phyloP scores from a whole-genome alignment of 2,113 vertebrate genomes.

The Datnioides undecimradiatus region DNA sequence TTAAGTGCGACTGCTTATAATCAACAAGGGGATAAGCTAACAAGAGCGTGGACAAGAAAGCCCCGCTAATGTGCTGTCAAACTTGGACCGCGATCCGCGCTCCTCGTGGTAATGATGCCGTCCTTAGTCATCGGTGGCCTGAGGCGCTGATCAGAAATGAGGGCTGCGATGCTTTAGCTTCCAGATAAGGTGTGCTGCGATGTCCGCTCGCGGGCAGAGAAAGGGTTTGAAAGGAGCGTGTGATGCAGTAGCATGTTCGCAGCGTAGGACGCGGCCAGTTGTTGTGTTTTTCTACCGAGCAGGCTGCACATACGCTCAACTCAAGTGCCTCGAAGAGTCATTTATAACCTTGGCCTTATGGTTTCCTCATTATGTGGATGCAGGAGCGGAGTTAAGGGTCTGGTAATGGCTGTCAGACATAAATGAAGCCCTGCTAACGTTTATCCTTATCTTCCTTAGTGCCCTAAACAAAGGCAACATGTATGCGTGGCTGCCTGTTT shows the following conservation, averaged over 20 bases:
- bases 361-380: slow-evolving; percentile 58
- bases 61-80: slow-evolving; percentile 12
- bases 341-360: slow-evolving; percentile 31
- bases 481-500: slow-evolving; percentile 14
- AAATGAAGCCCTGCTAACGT: slow-evolving; percentile 51
- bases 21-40: slow-evolving; percentile 34
- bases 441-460: slow-evolving; percentile 28
- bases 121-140: background rate
- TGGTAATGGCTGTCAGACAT: slow-evolving; percentile 45
- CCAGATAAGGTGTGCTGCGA: slow-evolving; percentile 3
- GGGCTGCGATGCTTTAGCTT: slow-evolving; percentile 1
- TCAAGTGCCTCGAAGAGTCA: slow-evolving; percentile 30
- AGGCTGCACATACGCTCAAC: slow-evolving; percentile 14
- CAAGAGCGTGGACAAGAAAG: slow-evolving; percentile 24
- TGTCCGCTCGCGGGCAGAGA: background rate
- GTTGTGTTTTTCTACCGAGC: slow-evolving; percentile 12
- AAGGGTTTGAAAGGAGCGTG: slow-evolving; percentile 3
- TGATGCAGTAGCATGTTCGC: background rate
- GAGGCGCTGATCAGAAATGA: slow-evolving; percentile 5
- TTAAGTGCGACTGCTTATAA: slow-evolving; percentile 42
- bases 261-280: background rate
- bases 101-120: slow-evolving; percentile 5
- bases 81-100: slow-evolving; percentile 18
- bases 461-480: slow-evolving; percentile 42
- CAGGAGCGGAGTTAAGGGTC: slow-evolving; percentile 34